Conservation (phyloP, 30 jellyfish, hydroid and myxozoan genomes). For the Cassiopea andromeda region DNA sequence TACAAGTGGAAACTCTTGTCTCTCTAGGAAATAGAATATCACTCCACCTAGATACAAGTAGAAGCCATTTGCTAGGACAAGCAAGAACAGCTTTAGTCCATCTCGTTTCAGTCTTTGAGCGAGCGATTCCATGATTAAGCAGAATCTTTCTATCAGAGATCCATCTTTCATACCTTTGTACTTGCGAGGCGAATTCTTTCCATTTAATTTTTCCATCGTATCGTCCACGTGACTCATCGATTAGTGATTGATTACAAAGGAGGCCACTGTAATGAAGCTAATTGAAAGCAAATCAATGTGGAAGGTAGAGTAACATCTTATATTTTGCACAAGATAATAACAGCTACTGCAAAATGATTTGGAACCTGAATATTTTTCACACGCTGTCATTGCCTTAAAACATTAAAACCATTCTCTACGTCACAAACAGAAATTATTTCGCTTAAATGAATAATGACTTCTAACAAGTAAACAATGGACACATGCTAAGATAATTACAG, state of each 20-base stretch:
- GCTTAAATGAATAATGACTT: too few species aligned
- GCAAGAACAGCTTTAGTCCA: constrained; percentile 74
- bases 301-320: too few species aligned
- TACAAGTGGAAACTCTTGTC: constrained; percentile 22
- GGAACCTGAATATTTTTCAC: too few species aligned
- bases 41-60: constrained; percentile 88
- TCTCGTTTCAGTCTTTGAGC: constrained; percentile 68
- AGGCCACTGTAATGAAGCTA: not conserved
- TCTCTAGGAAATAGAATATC: constrained; percentile 79
- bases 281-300: not conserved
- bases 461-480: too few species aligned
- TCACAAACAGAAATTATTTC: too few species aligned
- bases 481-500: too few species aligned
- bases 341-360: too few species aligned
- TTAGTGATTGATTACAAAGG: not conserved
- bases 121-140: constrained; percentile 60
- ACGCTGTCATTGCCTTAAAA: too few species aligned
- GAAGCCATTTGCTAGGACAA: constrained; percentile 84
- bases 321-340: too few species aligned
- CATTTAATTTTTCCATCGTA: constrained; percentile 26
- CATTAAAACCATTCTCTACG: too few species aligned
- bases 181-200: constrained; percentile 2
- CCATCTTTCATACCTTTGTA: constrained; percentile 10
- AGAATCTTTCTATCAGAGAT: constrained; percentile 20
- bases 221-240: constrained; percentile 13